Base-by-base conservation (phyloP, 2,888 invertebrate genomes). In the Pterostichus madidus region DNA sequence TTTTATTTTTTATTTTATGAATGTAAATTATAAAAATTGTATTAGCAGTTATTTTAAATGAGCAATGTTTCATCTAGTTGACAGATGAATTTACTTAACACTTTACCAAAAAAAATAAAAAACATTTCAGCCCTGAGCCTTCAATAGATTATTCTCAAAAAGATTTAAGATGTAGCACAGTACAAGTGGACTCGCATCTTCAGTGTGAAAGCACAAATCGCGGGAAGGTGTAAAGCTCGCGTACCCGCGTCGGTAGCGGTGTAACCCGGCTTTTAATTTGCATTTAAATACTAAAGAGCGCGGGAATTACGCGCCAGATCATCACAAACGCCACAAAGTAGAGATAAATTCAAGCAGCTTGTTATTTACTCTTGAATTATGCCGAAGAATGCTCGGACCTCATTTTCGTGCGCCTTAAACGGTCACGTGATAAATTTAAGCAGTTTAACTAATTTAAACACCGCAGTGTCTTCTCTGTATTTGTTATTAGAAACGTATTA, bases 371-470 rank as follows among this genome's bases (percentile, higher is more conserved):
- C 80, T 80, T 80, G 80, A 80, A 77, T 77, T 77, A 77, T 77
- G 56, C 77, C 35, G 56, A 32, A 56, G 56, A 52, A 46, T 52
- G 76, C 46, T 64, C 80, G 49, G 68, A 52, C 68, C 68, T 80
- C 80, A 68, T 77, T 80, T 80, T 68, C 64, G 52, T 68, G 68
- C 68, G 68, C 80, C 80, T 80, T 80, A 80, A 80, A 80, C 64
- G 80, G 80, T 32, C 64, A 46, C 68, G 61, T 80, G 80, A 80
- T 80, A 80, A 80, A 80, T 80, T 64, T 68, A 68, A 52, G 80
- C 64, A 64, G 46, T 80, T 80, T 80, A 80, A 80, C 80, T 80
- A 80, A 80, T 80, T 80, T 80, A 80, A 80, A 80, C 80, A 80
- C 49, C 80, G 76, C 31, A 46, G 11, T 52, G 24, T 15, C 61